phyloP scores from a whole-genome alignment of 2,888 invertebrate species.

The Acleris laterana region DNA sequence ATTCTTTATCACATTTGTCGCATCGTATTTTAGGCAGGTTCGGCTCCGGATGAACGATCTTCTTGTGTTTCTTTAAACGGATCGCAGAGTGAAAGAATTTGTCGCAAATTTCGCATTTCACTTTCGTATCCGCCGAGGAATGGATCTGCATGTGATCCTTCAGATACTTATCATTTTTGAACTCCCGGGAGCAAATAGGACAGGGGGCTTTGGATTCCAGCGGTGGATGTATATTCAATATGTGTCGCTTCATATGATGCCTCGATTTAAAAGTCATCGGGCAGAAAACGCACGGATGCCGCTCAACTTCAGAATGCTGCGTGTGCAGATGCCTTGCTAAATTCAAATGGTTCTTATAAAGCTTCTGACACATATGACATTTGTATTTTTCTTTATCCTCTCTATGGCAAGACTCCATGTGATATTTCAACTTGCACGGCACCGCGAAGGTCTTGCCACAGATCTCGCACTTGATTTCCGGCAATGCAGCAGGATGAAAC shows the following conservation, averaged over 20 bases:
- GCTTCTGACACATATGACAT: slow-evolving; percentile 69
- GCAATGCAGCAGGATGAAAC: slow-evolving; percentile 69
- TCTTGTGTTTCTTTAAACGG: slow-evolving; percentile 75
- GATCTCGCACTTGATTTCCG: slow-evolving; percentile 71
- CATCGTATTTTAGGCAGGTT: slow-evolving; percentile 70
- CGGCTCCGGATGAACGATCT: slow-evolving; percentile 68
- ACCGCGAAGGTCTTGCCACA: slow-evolving; percentile 72
- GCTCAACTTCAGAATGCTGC: slow-evolving; percentile 68
- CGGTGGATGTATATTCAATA: slow-evolving; percentile 76
- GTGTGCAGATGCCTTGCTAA: slow-evolving; percentile 69
- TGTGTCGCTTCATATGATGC: slow-evolving; percentile 77
- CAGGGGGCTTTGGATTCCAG: slow-evolving; percentile 75
- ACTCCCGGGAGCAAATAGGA: slow-evolving; percentile 74
- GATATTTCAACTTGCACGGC: slow-evolving; percentile 72
- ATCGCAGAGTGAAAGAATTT: slow-evolving; percentile 74
- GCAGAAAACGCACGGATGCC: slow-evolving; percentile 76
- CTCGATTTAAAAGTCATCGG: slow-evolving; percentile 76
- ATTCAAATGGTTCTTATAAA: slow-evolving; percentile 70
- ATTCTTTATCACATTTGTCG: slow-evolving; percentile 75
- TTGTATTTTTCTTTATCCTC: slow-evolving; percentile 65
- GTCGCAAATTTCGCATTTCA: slow-evolving; percentile 75
- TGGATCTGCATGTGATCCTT: slow-evolving; percentile 79
- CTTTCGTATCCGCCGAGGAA: slow-evolving; percentile 68
- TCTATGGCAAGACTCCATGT: slow-evolving; percentile 66
- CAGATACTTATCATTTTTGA: slow-evolving; percentile 77